These are phyloP conservation scores for Bufo bufo DNA, from an alignment of 2,113 vertebrate species.

Conservation along the genomic window DNA sequence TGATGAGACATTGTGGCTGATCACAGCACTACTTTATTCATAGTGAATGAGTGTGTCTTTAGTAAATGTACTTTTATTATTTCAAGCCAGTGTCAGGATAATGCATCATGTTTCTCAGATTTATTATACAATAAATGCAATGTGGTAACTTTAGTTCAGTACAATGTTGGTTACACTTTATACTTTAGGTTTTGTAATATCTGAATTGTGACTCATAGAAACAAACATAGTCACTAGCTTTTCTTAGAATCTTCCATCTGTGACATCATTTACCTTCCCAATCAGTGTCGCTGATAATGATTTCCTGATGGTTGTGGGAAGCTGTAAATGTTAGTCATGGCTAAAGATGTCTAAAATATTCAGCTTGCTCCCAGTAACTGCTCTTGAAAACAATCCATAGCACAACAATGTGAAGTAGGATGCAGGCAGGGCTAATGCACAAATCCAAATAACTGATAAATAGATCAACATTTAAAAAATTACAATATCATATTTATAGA, in stretches of 20 bases:
- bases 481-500: too few species aligned
- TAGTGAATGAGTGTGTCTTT: not conserved
- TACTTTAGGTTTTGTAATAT: not conserved
- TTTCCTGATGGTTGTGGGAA: constrained; percentile 46
- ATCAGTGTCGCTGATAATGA: constrained; percentile 30
- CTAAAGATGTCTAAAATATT: constrained; percentile 48
- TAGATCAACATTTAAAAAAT: not conserved
- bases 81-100: not conserved
- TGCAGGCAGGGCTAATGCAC: not conserved
- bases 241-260: constrained; percentile 32
- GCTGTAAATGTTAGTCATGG: constrained; percentile 48
- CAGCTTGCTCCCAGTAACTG: not conserved
- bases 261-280: constrained; percentile 47
- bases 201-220: constrained; percentile 41
- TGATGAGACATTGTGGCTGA: not conserved
- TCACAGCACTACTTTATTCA: not conserved
- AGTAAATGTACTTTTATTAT: not conserved
- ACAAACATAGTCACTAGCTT: constrained; percentile 38
- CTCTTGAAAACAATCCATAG: constrained; percentile 5
- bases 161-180: not conserved
- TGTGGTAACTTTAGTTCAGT: not conserved
- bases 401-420: not conserved
- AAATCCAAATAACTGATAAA: not conserved
- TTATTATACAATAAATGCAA: not conserved
- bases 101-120: not conserved